Base-by-base conservation (phyloP, 2,113 vertebrate species). In the Gavialis gangeticus region DNA sequence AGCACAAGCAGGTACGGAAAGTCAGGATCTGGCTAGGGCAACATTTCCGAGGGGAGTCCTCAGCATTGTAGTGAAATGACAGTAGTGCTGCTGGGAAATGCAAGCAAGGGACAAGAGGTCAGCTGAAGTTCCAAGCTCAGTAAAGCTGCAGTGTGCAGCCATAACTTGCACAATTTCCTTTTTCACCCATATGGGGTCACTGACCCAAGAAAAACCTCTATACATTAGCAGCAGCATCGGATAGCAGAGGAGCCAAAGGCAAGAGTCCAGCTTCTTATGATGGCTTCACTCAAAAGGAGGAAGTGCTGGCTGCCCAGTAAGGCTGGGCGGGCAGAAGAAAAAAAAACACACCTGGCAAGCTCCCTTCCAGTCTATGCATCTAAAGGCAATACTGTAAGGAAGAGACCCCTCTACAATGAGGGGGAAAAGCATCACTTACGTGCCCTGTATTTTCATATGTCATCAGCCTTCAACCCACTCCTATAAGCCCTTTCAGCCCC, bases 271-370 rank as follows among this genome's bases (percentile, higher is more conserved):
- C 24, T 12, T 57, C 55, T 28, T 56, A 6, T 3, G 30, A 56
- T 80, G 30, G 59, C 0, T 0, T 14, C 2, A 0, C 0, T 1
- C 81, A 34, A 79, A 1, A 0, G 46, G 15, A 25, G n/a, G 62
- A 84, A 2, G 2, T 27, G 8, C 4, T 24, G 1, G 2, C 1
- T 57, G 19, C 87, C 24, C 19, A 56, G 30, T 19, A 54, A 3
- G 34, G 27, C 60, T 63, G 22, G 24, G 24, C 1, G 1, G 17
- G 58, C 69, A 75, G 17, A 54, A 11, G 58, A 67, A 14, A 27
- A n/a, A 46, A 69, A 37, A 69, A 62, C 28, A n/a, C 30, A 6
- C 17, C 4, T 59, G 12, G 59, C 46, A 59, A 55, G 63, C 78
- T 79, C 63, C 77, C 8, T 18, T 16, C 16, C 73, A 28, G 17